Conservation (phyloP, 2,113 vertebrate genomes). For the Oxygymnocypris stewartii region DNA sequence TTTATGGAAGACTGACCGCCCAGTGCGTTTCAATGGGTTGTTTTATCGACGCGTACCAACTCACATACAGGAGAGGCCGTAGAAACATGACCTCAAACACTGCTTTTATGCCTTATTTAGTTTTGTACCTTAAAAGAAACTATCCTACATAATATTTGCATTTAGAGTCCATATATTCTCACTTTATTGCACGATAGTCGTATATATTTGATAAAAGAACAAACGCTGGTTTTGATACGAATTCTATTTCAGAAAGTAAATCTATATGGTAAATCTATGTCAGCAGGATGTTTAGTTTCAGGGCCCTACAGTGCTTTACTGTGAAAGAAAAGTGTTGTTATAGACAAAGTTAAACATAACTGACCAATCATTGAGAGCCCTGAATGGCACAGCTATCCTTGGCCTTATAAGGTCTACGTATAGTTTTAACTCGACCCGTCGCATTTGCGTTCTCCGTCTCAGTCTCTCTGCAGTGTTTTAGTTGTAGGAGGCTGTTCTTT, state of each 20-base stretch:
- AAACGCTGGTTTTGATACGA: constrained; percentile 49
- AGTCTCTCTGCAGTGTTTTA: constrained; percentile 39
- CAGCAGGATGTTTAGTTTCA: constrained; percentile 14
- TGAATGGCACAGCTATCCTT: constrained; percentile 14
- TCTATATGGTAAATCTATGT: constrained; percentile 39
- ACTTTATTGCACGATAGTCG: constrained; percentile 31
- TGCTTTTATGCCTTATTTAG: constrained; percentile 48
- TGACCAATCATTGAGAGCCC: constrained; percentile 20
- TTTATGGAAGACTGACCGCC: constrained; percentile 46
- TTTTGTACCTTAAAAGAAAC: constrained; percentile 52
- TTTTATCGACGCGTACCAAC: constrained; percentile 20
- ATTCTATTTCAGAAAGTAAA: constrained; percentile 53
- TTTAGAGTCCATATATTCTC: constrained; percentile 49
- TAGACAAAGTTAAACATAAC: constrained; percentile 31
- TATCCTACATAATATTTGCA: constrained; percentile 44
- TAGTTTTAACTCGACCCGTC: background rate
- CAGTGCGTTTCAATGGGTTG: constrained; percentile 34
- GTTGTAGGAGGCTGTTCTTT: constrained; percentile 24
- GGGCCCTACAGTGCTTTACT: constrained; percentile 28
- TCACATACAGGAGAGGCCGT: constrained; percentile 43
- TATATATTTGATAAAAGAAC: constrained; percentile 60
- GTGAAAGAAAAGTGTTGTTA: constrained; percentile 40
- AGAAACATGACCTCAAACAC: constrained; percentile 48
- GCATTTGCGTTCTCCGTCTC: background rate
- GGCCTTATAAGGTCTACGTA: background rate